Percentiles rank a stretch among this genome's conserved stretches.
These are phyloP conservation scores for Ecliptopera silaceata DNA, from an alignment of 2,888 invertebrate genomes.

Conservation along the genomic window DNA sequence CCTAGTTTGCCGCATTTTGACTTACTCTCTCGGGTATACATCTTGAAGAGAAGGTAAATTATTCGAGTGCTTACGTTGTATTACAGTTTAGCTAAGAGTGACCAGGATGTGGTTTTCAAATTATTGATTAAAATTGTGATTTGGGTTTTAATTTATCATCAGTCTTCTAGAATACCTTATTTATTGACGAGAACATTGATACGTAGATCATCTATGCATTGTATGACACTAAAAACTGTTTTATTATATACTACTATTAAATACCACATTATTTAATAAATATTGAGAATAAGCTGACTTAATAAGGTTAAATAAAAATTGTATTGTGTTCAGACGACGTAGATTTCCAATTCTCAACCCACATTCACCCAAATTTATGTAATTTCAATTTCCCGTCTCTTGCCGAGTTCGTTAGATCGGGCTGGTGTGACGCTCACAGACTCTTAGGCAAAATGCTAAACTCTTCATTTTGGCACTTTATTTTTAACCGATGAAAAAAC, in stretches of 20 bases:
- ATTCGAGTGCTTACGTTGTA: conserved; percentile 25
- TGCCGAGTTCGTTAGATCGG: not conserved
- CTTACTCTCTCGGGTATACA: conserved; percentile 22
- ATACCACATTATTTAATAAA: too few relatives aligned
- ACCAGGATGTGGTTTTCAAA: not conserved
- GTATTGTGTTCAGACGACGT: too few relatives aligned
- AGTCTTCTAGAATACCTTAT: too few relatives aligned
- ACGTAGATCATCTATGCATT: too few relatives aligned
- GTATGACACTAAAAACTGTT: too few relatives aligned
- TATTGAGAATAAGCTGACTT: too few relatives aligned
- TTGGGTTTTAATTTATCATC: not conserved
- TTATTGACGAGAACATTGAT: too few relatives aligned
- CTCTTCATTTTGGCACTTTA: too few relatives aligned
- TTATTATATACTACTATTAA: too few relatives aligned
- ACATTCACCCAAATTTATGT: not conserved
- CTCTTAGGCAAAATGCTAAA: not conserved
- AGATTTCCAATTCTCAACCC: not conserved
- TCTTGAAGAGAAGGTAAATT: conserved; percentile 29
- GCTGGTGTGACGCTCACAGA: not conserved
- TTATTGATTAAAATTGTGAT: not conserved
- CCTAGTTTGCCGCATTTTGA: conserved; percentile 47
- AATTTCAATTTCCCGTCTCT: conserved; percentile 1
- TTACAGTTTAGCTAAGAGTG: conserved; percentile 16
- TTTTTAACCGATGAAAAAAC: too few relatives aligned
- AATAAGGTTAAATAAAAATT: too few relatives aligned